phyloP scores from a whole-genome alignment of 2,797 vertebrate genomes.

The Eulemur rubriventer region DNA sequence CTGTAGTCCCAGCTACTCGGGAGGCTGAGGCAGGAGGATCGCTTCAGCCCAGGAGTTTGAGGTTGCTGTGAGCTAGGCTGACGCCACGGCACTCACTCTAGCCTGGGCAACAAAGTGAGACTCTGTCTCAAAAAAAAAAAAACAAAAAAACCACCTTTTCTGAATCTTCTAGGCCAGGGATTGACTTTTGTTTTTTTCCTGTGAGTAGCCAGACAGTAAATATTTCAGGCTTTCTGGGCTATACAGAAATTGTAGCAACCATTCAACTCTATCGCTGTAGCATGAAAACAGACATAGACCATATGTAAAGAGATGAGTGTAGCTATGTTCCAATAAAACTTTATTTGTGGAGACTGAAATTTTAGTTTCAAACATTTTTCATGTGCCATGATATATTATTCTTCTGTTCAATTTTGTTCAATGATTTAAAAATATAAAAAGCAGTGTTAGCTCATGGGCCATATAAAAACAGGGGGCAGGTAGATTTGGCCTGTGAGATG shows the following conservation, averaged over 20 bases:
- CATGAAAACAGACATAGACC: neutral
- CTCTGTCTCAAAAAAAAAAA: too few relatives aligned
- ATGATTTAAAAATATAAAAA: conserved; percentile 18
- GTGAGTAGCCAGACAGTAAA: neutral
- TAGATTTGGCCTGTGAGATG: neutral
- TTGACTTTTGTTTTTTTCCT: neutral
- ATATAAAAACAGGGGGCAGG: neutral
- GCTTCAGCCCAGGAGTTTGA: too few relatives aligned
- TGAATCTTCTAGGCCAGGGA: neutral
- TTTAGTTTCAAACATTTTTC: neutral
- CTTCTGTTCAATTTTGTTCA: conserved; percentile 30
- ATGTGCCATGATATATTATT: neutral
- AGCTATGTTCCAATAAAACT: neutral
- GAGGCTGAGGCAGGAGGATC: too few relatives aligned
- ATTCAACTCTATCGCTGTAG: neutral
- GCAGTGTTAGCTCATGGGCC: neutral
- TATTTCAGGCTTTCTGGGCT: neutral
- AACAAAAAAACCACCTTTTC: too few relatives aligned
- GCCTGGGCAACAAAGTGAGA: too few relatives aligned
- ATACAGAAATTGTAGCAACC: neutral
- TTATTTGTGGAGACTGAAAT: neutral
- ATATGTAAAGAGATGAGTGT: neutral
- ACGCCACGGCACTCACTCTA: too few relatives aligned
- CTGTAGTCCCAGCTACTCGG: too few relatives aligned
- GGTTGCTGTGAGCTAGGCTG: too few relatives aligned